Conservation (phyloP, 2,113 vertebrate species). For the Asarcornis scutulata region DNA sequence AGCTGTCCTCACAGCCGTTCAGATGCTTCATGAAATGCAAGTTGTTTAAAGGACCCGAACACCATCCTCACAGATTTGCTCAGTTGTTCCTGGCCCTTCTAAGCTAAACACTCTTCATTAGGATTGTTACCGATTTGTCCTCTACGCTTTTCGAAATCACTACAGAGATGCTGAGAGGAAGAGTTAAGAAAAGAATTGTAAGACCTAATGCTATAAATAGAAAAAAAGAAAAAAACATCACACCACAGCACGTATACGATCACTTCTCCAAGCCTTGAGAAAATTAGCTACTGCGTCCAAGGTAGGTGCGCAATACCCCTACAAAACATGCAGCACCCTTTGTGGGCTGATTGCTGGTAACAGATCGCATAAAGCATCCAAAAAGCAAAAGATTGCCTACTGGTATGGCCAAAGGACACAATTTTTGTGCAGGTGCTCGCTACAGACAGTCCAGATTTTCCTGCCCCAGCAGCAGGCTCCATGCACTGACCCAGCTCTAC, state of each 20-base stretch:
- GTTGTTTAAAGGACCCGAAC: neutral
- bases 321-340: neutral
- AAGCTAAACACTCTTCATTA: neutral
- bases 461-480: neutral
- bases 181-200: neutral
- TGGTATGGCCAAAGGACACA: fast-evolving
- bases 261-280: neutral
- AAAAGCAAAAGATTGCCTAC: neutral
- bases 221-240: neutral
- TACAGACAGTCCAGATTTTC: neutral
- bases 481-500: neutral
- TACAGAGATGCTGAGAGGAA: neutral
- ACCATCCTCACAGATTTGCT: neutral
- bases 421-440: neutral
- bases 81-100: neutral
- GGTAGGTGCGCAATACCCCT: neutral
- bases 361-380: fast-evolving
- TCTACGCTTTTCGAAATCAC: neutral
- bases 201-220: neutral
- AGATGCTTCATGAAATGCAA: neutral
- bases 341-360: neutral
- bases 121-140: neutral
- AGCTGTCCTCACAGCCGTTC: neutral
- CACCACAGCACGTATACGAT: neutral
- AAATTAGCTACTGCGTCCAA: neutral